These are phyloP conservation scores for Polyommatus icarus DNA, from an alignment of 2,888 invertebrate species.

Conservation along the genomic window DNA sequence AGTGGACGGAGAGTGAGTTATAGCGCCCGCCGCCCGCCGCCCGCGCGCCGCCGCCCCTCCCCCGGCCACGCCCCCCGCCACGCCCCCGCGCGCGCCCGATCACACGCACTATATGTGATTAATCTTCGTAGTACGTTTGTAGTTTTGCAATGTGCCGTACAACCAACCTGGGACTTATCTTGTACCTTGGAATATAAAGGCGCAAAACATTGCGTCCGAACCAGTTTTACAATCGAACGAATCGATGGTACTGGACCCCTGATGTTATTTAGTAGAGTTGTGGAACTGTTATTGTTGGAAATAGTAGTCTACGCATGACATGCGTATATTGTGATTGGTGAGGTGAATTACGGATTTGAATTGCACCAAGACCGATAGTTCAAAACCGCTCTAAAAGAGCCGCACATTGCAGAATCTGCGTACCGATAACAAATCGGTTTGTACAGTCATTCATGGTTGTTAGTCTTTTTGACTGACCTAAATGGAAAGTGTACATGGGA, in stretches of 20 bases:
- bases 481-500: neutral
- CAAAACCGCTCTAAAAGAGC: no score
- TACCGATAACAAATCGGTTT: neutral
- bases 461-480: neutral
- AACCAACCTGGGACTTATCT: neutral
- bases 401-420: no score
- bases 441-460: neutral
- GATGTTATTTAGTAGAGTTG: no score
- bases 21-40: conserved; percentile 66
- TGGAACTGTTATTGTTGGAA: no score
- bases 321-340: no score
- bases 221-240: no score
- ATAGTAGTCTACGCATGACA: no score
- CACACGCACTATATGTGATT: neutral
- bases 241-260: no score
- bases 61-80: conserved; percentile 31
- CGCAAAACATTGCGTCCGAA: no score
- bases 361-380: no score
- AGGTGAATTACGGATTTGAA: no score
- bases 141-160: neutral
- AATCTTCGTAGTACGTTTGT: neutral
- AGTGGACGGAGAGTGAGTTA: conserved; percentile 79
- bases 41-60: conserved; percentile 45
- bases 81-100: neutral
- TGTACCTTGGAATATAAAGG: no score